Evolutionary conservation across 2,113 vertebrate species (phyloP), one percentile per base, ranked within the genome.

Genomic region (Heterocephalus glaber): DNA sequence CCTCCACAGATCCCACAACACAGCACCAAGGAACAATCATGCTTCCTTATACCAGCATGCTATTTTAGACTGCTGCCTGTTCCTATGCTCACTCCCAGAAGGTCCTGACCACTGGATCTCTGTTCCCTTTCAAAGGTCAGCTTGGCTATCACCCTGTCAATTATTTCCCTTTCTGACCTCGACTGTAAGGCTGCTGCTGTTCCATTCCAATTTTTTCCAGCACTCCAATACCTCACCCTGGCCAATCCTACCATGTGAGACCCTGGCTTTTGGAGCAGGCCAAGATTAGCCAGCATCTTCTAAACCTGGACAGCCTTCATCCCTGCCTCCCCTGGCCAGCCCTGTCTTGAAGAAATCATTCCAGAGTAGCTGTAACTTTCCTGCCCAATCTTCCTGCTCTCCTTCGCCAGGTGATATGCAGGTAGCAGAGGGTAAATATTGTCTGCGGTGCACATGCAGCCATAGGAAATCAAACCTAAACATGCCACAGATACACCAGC

Each of bases 381-480:
- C 28, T 0, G 24, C 49, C 47, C 1, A 41, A 38, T 13, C 35
- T 14, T 76, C 9, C 30, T 11, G 1, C 4, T 0, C 1, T 13
- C 33, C 35, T 92, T 7, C 2, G 38, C 20, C 49, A 52, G 61
- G 28, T 24, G 28, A 61, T 17, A 41, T 0, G 41, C 47, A 65
- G 68, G 41, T 8, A n/a, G 35, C 41, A 35, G 58, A 61, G 35
- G 44, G 49, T 1, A 26, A 47, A 22, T 33, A 60, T 0, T 1
- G 44, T 44, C 70, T 49, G 38, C 11, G 47, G 30, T 4, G 52
- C 24, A 6, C 41, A 1, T 26, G 41, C 44, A 63, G 4, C 38
- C 30, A 54, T 2, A 20, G 49, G 38, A 58, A 79, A 86, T 56
- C 28, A 66, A 60, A 61, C 38, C 26, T 8, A 58, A 77, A 28